Conservation (phyloP, 2,888 invertebrate species). For the Bombylius major region DNA sequence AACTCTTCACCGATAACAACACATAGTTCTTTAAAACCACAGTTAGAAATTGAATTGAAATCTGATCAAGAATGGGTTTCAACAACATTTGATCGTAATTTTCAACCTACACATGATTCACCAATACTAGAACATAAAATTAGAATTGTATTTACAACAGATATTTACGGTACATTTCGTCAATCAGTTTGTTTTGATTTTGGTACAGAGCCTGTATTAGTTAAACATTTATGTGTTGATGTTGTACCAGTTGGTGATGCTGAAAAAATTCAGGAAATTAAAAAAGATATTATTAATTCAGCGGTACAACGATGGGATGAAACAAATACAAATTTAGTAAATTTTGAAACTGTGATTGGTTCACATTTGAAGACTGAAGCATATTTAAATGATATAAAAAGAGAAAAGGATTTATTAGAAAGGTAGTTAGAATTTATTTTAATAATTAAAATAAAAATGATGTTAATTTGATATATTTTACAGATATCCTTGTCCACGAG, state of each 20-base stretch:
- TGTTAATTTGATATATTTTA: not conserved
- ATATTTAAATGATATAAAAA: slow-evolving; percentile 36
- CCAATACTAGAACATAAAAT: slow-evolving; percentile 36
- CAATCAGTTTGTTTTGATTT: slow-evolving; percentile 68
- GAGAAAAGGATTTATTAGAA: slow-evolving; percentile 43
- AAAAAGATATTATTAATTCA: slow-evolving; percentile 48
- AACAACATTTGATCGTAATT: slow-evolving; percentile 8
- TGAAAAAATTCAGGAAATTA: slow-evolving; percentile 49
- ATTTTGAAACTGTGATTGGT: slow-evolving; percentile 44
- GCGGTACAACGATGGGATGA: slow-evolving; percentile 50
- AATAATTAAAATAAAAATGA: not conserved
- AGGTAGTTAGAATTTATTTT: slow-evolving; percentile 18
- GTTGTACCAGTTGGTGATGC: slow-evolving; percentile 56
- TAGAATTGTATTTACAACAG: slow-evolving; percentile 49
- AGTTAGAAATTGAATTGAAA: slow-evolving; percentile 32
- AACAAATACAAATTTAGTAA: slow-evolving; percentile 41
- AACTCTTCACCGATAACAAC: not conserved
- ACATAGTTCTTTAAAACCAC: not conserved
- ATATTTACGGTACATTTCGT: slow-evolving; percentile 63
- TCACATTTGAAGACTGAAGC: slow-evolving; percentile 39
- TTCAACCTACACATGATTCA: slow-evolving; percentile 15
- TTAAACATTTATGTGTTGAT: slow-evolving; percentile 60
- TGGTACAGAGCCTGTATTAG: slow-evolving; percentile 48
- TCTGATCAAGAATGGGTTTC: slow-evolving; percentile 45
- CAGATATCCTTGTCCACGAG: slow-evolving; percentile 50